These are phyloP conservation scores for Drosophila crucigera DNA, from an alignment of 2,888 invertebrate species.

Conservation along the genomic window DNA sequence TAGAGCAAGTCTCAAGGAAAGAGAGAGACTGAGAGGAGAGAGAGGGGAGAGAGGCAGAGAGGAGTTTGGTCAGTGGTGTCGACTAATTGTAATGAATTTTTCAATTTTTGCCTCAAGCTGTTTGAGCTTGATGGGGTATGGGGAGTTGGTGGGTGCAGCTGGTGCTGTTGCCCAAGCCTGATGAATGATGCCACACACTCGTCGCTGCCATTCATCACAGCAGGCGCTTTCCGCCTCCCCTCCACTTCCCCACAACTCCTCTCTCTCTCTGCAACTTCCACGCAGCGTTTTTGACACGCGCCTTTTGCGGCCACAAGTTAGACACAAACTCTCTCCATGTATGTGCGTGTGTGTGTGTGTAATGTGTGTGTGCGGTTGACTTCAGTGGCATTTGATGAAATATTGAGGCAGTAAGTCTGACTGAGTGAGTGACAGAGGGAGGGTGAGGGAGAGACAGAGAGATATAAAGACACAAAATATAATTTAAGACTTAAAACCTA, in stretches of 20 bases:
- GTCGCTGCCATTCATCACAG: conserved; percentile 75
- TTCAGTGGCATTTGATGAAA: conserved; percentile 61
- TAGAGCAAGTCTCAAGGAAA: neutral
- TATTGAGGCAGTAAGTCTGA: conserved; percentile 36
- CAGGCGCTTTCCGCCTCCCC: conserved; percentile 26
- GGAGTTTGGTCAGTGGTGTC: conserved; percentile 52
- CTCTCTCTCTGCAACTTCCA: conserved; percentile 13
- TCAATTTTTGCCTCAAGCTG: conserved; percentile 58
- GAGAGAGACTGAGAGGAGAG: no score
- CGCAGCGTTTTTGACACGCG: conserved; percentile 55
- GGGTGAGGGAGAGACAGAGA: neutral
- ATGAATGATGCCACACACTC: conserved; percentile 77
- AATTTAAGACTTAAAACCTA: conserved; percentile 6
- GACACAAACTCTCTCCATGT: conserved; percentile 20
- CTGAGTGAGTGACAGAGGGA: neutral
- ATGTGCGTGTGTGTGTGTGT: conserved; percentile 4
- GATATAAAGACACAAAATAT: neutral
- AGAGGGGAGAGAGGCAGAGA: neutral
- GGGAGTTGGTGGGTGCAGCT: neutral
- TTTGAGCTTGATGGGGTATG: neutral
- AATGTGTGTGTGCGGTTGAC: conserved; percentile 48
- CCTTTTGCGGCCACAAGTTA: conserved; percentile 68
- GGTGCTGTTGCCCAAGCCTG: conserved; percentile 42
- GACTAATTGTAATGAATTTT: conserved; percentile 80
- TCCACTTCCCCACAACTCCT: conserved; percentile 14